Conservation (phyloP, 2,888 invertebrate genomes). For the Eustalomyia histrio region DNA sequence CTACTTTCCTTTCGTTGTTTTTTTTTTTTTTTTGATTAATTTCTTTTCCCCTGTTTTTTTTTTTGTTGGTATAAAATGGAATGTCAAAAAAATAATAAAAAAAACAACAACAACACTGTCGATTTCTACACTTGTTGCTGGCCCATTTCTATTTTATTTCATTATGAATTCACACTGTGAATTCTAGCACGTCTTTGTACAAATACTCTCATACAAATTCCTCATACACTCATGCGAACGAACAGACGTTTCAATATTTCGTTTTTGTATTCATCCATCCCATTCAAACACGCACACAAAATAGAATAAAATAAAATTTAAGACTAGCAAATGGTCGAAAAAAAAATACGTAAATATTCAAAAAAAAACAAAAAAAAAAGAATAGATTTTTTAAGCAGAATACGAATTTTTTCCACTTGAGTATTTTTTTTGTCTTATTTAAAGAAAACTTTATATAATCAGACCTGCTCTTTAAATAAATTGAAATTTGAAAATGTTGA, state of each 20-base stretch:
- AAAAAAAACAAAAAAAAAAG: slow-evolving; percentile 58
- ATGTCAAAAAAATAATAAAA: slow-evolving; percentile 21
- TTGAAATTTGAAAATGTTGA: neutral
- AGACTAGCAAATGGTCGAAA: slow-evolving; percentile 25
- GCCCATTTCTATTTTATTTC: slow-evolving; percentile 49
- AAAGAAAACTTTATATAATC: slow-evolving; percentile 61
- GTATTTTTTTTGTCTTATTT: slow-evolving; percentile 38
- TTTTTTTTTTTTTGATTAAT: slow-evolving; percentile 9
- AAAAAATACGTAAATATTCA: slow-evolving; percentile 49
- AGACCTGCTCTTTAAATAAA: slow-evolving; percentile 55
- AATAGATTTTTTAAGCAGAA: slow-evolving; percentile 49
- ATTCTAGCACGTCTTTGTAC: slow-evolving; percentile 52
- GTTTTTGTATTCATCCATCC: slow-evolving; percentile 43
- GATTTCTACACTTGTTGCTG: slow-evolving; percentile 66
- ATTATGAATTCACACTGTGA: slow-evolving; percentile 46
- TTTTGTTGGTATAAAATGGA: slow-evolving; percentile 14
- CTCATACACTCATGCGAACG: neutral
- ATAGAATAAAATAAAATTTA: slow-evolving; percentile 29
- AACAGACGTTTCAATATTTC: slow-evolving; percentile 17
- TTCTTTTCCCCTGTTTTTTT: neutral
- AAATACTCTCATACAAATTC: slow-evolving; percentile 21
- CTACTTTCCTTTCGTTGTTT: neutral
- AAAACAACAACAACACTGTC: slow-evolving; percentile 25
- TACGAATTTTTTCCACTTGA: slow-evolving; percentile 62
- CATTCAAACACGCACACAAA: slow-evolving; percentile 40